A percentile compares a stretch with the other conserved stretches of the same genome.
phyloP scores from a whole-genome alignment of 30 jellyfish, hydroid and myxozoan genomes.

The Pseudorhiza aurosa region DNA sequence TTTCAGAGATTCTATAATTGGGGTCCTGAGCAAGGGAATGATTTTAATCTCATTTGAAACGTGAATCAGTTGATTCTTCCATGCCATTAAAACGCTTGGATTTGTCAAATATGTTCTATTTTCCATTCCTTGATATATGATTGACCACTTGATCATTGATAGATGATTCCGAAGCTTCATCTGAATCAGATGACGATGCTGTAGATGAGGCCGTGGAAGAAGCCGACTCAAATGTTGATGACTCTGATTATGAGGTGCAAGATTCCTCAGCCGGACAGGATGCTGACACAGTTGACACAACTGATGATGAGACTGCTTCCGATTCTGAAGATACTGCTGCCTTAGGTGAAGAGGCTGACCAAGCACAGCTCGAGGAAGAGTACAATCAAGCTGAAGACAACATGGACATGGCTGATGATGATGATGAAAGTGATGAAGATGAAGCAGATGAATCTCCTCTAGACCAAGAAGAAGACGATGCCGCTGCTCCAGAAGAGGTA shows the following conservation, averaged over 20 bases:
- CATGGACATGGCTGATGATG: not conserved
- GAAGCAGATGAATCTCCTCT: not conserved
- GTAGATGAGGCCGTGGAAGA: conserved; percentile 42
- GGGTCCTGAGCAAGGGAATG: too few relatives aligned
- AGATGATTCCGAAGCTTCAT: conserved; percentile 6
- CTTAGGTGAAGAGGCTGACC: conserved; percentile 2
- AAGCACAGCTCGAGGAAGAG: not conserved
- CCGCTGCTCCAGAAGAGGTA: not conserved
- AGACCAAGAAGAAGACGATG: not conserved
- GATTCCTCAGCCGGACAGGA: not conserved
- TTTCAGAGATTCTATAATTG: too few relatives aligned
- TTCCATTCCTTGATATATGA: too few relatives aligned
- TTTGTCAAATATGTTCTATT: too few relatives aligned
- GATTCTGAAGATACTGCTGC: conserved; percentile 18
- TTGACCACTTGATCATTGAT: too few relatives aligned
- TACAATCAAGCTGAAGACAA: too few relatives aligned
- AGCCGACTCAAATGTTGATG: conserved; percentile 40
- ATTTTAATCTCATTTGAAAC: too few relatives aligned
- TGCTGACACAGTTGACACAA: not conserved
- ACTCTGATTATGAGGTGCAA: not conserved
- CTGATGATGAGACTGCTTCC: conserved; percentile 27
- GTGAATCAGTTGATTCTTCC: too few relatives aligned
- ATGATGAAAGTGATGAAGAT: not conserved
- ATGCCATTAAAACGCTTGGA: too few relatives aligned
- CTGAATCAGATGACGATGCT: conserved; percentile 5